These are phyloP conservation scores for Onchidella celtica DNA, from an alignment of 2,888 invertebrate species.

Conservation along the genomic window DNA sequence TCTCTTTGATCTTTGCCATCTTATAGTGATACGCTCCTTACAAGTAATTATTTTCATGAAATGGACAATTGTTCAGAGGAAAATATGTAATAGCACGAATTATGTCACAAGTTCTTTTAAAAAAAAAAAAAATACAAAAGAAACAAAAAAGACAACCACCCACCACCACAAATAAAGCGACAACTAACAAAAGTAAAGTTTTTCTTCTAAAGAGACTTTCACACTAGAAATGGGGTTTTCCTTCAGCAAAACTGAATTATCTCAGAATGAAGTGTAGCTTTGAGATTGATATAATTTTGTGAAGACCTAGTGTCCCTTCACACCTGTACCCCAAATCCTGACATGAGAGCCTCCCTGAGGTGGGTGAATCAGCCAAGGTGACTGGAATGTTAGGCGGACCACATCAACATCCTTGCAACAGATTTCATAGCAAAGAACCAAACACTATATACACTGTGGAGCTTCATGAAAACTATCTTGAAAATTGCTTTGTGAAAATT, in stretches of 20 bases:
- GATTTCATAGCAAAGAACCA: constrained; percentile 7
- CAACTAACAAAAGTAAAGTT: not conserved
- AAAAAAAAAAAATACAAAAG: constrained; percentile 23
- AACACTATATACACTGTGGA: constrained; percentile 6
- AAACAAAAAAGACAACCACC: constrained; percentile 9
- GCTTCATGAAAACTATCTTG: not conserved
- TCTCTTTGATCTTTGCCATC: constrained; percentile 34
- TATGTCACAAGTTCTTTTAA: constrained; percentile 34
- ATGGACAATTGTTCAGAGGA: not conserved
- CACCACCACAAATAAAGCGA: constrained; percentile 41
- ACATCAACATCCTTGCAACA: constrained; percentile 22
- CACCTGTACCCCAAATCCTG: no score
- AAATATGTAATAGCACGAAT: constrained; percentile 17
- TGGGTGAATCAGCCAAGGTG: constrained; percentile 23
- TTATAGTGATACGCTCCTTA: no score
- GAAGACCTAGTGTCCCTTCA: no score
- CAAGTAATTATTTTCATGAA: not conserved
- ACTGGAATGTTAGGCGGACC: constrained; percentile 26
- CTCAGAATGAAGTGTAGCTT: no score
- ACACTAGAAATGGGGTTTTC: no score
- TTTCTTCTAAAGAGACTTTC: constrained; percentile 29
- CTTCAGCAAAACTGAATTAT: no score
- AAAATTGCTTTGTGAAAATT: no score
- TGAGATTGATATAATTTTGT: no score
- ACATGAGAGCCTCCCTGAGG: constrained; percentile 37